Base-by-base conservation (phyloP, 2,113 vertebrate genomes). In the Antigone vipio region DNA sequence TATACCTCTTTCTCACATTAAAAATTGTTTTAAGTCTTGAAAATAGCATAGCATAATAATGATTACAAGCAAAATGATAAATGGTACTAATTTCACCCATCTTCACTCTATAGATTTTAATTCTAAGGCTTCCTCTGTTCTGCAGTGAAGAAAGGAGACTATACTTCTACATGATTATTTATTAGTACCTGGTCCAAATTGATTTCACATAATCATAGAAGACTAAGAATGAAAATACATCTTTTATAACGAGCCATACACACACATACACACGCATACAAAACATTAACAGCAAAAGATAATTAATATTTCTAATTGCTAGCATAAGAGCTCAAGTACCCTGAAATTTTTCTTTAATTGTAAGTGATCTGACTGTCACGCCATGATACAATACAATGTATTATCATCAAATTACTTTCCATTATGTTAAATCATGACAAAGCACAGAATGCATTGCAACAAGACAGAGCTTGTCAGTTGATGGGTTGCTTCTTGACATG, bases 11-110 rank as follows among this genome's bases (percentile, higher is more conserved):
- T 96, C 88, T 84, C 62, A 75, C 44, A 50, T 79, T 75, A 91
- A 95, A 96, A 97, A 85, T 69, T 88, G 19, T 29, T 66, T 7
- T 88, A 76, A 75, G 12, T 50, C 79, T 88, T 95, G 88, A 96
- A 95, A 92, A 50, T 47, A 47, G 18, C 52, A 17, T 72, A 56
- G 47, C 55, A 85, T 68, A 76, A 44, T 56, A 83, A 94, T 67
- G 38, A 95, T 74, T 88, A 38, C 38, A 53, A 74, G 15, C 30
- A 68, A 89, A 86, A 96, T 68, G 64, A 86, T 75, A 92, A 94
- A 83, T 77, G 0, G 11, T 50, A 73, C 24, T 85, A 55, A 73
- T 85, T 88, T 93, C 69, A 82, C 32, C 4, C 5, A 78, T 68
- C 42, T 55, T 84, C 16, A 49, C 34, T 56, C n/a, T 84, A 63